phyloP scores from a whole-genome alignment of 2,113 vertebrate genomes.

The Mystacornis crossleyi region DNA sequence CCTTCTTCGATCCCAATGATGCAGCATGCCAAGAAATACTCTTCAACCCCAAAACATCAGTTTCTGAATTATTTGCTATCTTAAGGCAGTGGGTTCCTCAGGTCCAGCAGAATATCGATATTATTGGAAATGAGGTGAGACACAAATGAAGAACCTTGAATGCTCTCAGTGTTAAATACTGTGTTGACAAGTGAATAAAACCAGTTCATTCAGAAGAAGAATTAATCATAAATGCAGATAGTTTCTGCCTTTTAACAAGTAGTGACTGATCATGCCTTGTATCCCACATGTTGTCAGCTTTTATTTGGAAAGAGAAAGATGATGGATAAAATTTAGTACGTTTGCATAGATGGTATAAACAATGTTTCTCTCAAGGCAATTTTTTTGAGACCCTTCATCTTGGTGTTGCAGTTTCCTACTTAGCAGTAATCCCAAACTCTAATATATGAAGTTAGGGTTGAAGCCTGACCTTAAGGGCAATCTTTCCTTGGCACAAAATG shows the following conservation, averaged over 20 bases:
- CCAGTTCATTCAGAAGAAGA: not conserved
- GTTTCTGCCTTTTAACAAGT: not conserved
- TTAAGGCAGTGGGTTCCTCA: constrained; percentile 98
- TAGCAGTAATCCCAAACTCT: not conserved
- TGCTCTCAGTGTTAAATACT: not conserved
- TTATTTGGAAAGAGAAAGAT: not conserved
- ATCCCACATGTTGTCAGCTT: not conserved
- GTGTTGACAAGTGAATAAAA: not conserved
- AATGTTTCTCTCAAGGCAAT: not conserved
- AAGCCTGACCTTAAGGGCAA: not conserved
- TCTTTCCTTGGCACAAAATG: not conserved
- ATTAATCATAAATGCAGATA: not conserved
- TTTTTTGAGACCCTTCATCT: not conserved
- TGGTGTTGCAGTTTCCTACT: not conserved
- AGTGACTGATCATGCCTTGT: not conserved
- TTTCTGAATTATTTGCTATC: constrained; percentile 95
- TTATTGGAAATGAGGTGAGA: constrained; percentile 93
- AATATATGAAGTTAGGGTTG: not conserved
- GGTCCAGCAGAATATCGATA: constrained; percentile 92
- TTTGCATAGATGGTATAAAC: not conserved
- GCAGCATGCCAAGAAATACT: constrained; percentile 91
- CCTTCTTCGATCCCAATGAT: constrained; percentile 96
- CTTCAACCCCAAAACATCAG: constrained; percentile 86
- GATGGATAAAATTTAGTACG: not conserved
- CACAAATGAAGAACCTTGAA: not conserved